Evolutionary conservation across 2,888 invertebrate genomes (phyloP).

Genomic region (Stenodera caucasica): DNA sequence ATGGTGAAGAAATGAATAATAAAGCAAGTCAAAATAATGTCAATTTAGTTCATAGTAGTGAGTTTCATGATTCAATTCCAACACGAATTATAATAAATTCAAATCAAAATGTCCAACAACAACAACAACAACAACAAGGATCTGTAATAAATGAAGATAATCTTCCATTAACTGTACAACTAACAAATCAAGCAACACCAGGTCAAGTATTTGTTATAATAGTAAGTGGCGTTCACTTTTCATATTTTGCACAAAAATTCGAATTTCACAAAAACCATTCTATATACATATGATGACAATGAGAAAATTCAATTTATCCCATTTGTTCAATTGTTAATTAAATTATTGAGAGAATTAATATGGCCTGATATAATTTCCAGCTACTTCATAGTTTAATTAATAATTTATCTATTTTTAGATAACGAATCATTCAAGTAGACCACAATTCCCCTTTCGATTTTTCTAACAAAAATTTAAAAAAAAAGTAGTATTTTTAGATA

Average conservation of each 20-base stretch:
- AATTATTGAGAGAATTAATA: no score
- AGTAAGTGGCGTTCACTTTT: slow-evolving; percentile 52
- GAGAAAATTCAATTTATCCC: no score
- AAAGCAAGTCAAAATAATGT: slow-evolving; percentile 9
- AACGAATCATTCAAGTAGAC: no score
- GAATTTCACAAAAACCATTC: no score
- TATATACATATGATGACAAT: no score
- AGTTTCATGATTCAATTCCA: slow-evolving; percentile 57
- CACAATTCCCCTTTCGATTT: no score
- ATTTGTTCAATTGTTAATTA: no score
- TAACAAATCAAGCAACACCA: slow-evolving; percentile 44
- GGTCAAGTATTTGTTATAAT: slow-evolving; percentile 58
- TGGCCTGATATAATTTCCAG: no score
- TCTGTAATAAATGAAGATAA: slow-evolving; percentile 23
- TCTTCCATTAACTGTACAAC: slow-evolving; percentile 38
- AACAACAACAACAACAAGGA: neutral
- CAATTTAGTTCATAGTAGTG: slow-evolving; percentile 58
- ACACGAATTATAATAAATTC: neutral
- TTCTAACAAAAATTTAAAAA: no score
- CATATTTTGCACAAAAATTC: neutral
- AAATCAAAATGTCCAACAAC: neutral
- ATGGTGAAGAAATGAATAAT: slow-evolving; percentile 5
- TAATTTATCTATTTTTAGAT: no score
- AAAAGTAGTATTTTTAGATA: no score
- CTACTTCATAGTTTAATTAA: no score